phyloP scores from a whole-genome alignment of 2,888 invertebrate genomes.

The Callyntrura sp. region DNA sequence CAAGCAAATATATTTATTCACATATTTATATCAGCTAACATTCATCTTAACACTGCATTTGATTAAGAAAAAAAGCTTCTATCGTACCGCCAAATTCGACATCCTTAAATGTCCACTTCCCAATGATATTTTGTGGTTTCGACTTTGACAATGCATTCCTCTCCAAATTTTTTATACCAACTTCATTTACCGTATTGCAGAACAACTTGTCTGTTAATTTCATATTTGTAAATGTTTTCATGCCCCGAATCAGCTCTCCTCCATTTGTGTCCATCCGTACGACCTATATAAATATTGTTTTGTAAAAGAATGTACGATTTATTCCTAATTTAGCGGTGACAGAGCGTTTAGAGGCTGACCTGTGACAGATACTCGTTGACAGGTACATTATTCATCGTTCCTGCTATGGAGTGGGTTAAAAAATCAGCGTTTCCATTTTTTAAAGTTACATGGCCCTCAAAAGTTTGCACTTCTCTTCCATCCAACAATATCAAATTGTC shows the following conservation, averaged over 20 bases:
- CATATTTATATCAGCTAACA: not conserved
- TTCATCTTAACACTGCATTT: constrained; percentile 6
- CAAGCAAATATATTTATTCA: not conserved
- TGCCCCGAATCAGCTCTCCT: constrained; percentile 59
- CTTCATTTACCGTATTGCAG: constrained; percentile 74
- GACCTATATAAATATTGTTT: too few relatives aligned
- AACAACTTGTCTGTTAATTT: constrained; percentile 58
- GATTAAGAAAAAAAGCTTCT: not conserved
- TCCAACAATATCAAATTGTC: constrained; percentile 66
- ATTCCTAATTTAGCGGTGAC: constrained; percentile 68
- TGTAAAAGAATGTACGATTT: too few relatives aligned
- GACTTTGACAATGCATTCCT: constrained; percentile 77
- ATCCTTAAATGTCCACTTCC: constrained; percentile 70
- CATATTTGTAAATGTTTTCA: constrained; percentile 74
- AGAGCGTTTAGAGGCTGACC: not conserved
- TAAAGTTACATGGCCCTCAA: constrained; percentile 54
- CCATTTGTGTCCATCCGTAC: constrained; percentile 52
- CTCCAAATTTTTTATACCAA: constrained; percentile 71
- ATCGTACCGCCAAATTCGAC: constrained; percentile 53
- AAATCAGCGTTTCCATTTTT: constrained; percentile 56
- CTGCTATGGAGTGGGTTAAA: not conserved
- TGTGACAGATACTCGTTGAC: constrained; percentile 74
- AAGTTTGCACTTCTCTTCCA: constrained; percentile 22
- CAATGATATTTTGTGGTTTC: constrained; percentile 74
- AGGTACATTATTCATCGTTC: constrained; percentile 73